Conservation (phyloP, 2,113 vertebrate species). For the Tringa solitaria region DNA sequence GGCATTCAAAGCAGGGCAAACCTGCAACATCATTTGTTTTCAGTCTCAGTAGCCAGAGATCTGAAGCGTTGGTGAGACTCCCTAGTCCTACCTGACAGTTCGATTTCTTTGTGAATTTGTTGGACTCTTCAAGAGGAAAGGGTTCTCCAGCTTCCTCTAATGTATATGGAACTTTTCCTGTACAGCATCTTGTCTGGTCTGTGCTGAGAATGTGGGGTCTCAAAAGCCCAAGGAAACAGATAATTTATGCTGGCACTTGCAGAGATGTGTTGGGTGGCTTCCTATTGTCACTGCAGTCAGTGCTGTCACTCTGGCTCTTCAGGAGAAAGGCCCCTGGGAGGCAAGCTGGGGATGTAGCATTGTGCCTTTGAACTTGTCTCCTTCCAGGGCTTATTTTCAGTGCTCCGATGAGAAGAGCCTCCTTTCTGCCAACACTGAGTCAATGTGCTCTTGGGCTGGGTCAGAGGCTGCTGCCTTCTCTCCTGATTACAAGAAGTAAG, state of each 20-base stretch:
- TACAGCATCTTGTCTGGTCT: not conserved
- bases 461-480: not conserved
- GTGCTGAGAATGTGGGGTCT: rapidly evolving
- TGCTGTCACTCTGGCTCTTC: not conserved
- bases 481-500: not conserved
- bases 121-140: not conserved
- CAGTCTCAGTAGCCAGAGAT: not conserved
- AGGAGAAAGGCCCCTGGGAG: not conserved
- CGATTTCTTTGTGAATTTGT: not conserved
- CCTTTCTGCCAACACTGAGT: not conserved
- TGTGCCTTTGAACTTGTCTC: not conserved
- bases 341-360: not conserved
- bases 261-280: not conserved
- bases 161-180: not conserved
- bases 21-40: not conserved
- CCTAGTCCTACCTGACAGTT: not conserved
- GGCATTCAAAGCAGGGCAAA: not conserved
- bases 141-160: not conserved
- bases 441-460: not conserved
- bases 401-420: not conserved
- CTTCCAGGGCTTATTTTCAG: not conserved
- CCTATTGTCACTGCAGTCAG: not conserved
- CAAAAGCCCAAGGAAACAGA: not conserved
- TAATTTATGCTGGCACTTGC: not conserved
- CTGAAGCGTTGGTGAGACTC: not conserved